These are phyloP conservation scores for Lethenteron camtschaticum DNA, from an alignment of 2,113 vertebrate species.

Conservation along the genomic window DNA sequence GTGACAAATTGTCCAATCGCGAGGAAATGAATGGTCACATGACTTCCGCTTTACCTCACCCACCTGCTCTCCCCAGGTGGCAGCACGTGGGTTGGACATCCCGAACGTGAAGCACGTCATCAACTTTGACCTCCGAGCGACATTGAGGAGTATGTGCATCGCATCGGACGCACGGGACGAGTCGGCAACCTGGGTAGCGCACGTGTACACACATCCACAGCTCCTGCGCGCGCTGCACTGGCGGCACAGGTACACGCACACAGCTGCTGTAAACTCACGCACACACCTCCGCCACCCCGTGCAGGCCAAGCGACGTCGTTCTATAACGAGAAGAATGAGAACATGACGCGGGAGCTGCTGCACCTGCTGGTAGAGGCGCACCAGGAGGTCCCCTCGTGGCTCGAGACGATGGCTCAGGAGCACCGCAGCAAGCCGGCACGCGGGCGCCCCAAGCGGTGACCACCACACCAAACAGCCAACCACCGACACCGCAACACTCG, in stretches of 20 bases:
- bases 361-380: conserved; percentile 93
- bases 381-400: conserved; percentile 90
- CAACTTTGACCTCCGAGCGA: conserved; percentile 2
- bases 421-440: conserved; percentile 57
- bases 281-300: too few species aligned
- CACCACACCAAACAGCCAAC: background rate
- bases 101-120: conserved; percentile 2
- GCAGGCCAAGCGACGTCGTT: conserved; percentile 63
- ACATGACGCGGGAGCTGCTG: conserved; percentile 91
- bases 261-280: too few species aligned
- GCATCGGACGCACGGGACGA: conserved; percentile 1
- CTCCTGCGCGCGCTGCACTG: too few species aligned
- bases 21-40: too few species aligned
- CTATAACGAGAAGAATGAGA: conserved; percentile 86
- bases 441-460: background rate
- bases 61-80: background rate
- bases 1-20: too few species aligned
- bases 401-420: conserved; percentile 82
- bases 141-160: conserved; percentile 4
- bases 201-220: too few species aligned
- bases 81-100: conserved; percentile 1
- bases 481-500: background rate
- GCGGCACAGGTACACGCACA: too few species aligned
- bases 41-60: too few species aligned
- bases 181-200: conserved; percentile 4